Conservation (phyloP, 1,140 invertebrate genomes). For the Penaeus indicus region DNA sequence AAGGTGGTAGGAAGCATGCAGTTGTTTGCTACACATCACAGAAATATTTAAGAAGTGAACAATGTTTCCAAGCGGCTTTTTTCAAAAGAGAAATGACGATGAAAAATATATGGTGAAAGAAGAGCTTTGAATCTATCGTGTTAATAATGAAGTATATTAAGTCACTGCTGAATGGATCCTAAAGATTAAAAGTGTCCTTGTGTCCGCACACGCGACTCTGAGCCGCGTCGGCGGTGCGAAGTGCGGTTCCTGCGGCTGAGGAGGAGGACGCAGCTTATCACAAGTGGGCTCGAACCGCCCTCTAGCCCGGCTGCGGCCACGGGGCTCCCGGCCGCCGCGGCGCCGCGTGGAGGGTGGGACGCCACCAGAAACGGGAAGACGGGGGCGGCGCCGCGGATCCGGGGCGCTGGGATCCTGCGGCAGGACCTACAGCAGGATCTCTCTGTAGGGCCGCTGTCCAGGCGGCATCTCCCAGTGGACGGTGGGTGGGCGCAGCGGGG, state of each 20-base stretch:
- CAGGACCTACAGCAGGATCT: slow-evolving; percentile 65
- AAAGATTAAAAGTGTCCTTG: no score
- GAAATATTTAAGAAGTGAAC: slow-evolving; percentile 37
- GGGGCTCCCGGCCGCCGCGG: slow-evolving; percentile 41
- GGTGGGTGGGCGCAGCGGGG: slow-evolving; percentile 66
- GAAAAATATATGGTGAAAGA: slow-evolving; percentile 34
- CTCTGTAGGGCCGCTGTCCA: slow-evolving; percentile 65
- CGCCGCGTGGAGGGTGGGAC: slow-evolving; percentile 47
- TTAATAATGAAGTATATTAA: slow-evolving; percentile 1
- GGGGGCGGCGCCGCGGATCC: slow-evolving; percentile 42
- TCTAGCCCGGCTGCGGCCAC: slow-evolving; percentile 58
- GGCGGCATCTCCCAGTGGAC: slow-evolving; percentile 66
- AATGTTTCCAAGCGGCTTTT: slow-evolving; percentile 28
- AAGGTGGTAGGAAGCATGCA: slow-evolving; percentile 43
- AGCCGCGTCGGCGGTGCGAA: background rate
- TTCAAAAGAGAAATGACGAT: slow-evolving; percentile 25
- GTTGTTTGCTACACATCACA: slow-evolving; percentile 49
- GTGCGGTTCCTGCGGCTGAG: background rate
- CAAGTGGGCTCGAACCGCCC: slow-evolving; percentile 43
- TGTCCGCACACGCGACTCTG: background rate
- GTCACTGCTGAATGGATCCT: slow-evolving; percentile 8
- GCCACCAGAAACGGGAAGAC: slow-evolving; percentile 52
- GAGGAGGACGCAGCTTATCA: slow-evolving; percentile 10
- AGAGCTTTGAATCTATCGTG: slow-evolving; percentile 54
- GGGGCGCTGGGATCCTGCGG: slow-evolving; percentile 48